Base-by-base conservation (phyloP, 1,140 invertebrate genomes). In the Bombus impatiens region DNA sequence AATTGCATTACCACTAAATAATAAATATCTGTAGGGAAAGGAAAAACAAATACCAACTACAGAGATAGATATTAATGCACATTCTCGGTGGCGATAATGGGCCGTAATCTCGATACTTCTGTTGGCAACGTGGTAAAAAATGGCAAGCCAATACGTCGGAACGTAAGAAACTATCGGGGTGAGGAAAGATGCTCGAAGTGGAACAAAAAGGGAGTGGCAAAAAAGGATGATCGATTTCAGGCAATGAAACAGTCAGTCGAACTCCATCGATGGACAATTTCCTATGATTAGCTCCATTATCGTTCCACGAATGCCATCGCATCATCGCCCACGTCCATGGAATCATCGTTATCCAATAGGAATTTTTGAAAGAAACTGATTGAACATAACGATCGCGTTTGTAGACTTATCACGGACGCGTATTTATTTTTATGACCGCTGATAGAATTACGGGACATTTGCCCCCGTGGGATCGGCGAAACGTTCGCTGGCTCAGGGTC, bases 401-500 rank as follows among this genome's bases (percentile, higher is more conserved):
- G 70, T 77, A 86, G 28, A 22, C 59, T 70, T 86, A 70, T 86
- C 88, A 86, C 84, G 87, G 22, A 76, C 82, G 74, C 18, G 70
- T 88, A 86, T 88, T 88, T 88, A 89, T 88, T 70, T 53, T 78
- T 78, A 86, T 53, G 76, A 25, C 22, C 15, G 35, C n/a, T n/a
- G n/a, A 13, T 47, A 44, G n/a, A 70, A 32, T 53, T n/a, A 35
- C 42, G 32, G 57, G 13, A 40, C 35, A 25, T 18, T 40, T 4
- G 10, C 3, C n/a, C 65, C 35, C 25, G 6, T 32, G 70, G 77
- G 65, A 71, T 40, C 32, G 18, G 53, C 37, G 68, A 67, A 74
- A n/a, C 78, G 71, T 75, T 42, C 47, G 71, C 37, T 22, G 40
- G 44, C 10, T n/a, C 53, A 28, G 18, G 32, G 44, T 9, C 59